phyloP scores from a whole-genome alignment of 2,113 vertebrate species.

The Lichenostomus cassidix region DNA sequence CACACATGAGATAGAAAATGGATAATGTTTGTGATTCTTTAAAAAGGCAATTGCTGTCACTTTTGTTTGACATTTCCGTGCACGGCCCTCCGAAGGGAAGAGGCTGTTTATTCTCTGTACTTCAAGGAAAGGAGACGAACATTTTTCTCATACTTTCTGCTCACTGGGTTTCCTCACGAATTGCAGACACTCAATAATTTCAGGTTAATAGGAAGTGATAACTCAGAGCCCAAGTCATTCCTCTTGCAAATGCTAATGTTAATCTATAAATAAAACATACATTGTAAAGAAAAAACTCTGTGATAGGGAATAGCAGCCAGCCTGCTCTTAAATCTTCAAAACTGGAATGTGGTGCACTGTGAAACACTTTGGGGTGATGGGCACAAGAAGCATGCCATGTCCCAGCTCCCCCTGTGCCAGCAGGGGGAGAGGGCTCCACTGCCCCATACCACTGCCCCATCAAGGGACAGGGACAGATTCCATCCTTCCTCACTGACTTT shows the following conservation, averaged over 20 bases:
- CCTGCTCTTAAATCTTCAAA: background rate
- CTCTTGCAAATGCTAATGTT: conserved; percentile 55
- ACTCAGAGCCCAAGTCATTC: conserved; percentile 43
- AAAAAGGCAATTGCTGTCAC: background rate
- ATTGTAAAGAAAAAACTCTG: background rate
- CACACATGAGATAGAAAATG: background rate
- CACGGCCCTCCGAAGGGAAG: background rate
- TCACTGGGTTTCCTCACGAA: conserved; percentile 11
- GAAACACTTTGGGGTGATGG: background rate
- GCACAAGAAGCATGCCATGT: fast-evolving
- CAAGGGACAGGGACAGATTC: background rate
- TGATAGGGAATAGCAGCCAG: background rate
- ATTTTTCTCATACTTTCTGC: conserved; percentile 34
- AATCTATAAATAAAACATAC: conserved; percentile 51
- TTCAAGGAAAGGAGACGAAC: background rate
- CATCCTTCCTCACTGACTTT: background rate
- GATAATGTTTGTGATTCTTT: background rate
- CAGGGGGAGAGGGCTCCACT: fast-evolving
- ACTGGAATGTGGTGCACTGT: background rate
- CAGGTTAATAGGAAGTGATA: conserved; percentile 62
- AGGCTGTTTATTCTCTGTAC: conserved; percentile 10
- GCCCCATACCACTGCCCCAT: fast-evolving
- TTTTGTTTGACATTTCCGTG: background rate
- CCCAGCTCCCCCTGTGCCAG: background rate
- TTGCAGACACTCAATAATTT: conserved; percentile 44